Percentiles rank a stretch among this genome's conserved stretches.
These are phyloP conservation scores for Oxyruncus cristatus DNA, from an alignment of 2,113 vertebrate species.

Conservation along the genomic window DNA sequence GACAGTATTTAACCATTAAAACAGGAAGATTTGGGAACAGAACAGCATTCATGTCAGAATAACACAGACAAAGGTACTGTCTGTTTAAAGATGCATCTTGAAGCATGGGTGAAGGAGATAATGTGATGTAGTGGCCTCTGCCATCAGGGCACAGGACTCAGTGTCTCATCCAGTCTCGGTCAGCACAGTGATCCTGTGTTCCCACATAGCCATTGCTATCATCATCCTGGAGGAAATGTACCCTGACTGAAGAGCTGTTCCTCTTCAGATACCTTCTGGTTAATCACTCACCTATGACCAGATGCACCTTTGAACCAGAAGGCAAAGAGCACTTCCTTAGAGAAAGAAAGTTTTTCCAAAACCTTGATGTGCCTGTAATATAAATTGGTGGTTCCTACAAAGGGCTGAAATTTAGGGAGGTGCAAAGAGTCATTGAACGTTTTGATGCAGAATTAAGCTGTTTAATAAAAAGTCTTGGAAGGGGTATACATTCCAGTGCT, in stretches of 20 bases:
- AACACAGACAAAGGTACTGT: neutral
- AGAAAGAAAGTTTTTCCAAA: neutral
- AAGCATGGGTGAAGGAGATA: neutral
- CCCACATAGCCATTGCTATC: fast-evolving
- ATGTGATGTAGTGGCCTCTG: neutral
- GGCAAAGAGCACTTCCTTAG: neutral
- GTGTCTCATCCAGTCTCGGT: neutral
- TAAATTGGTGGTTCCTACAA: neutral
- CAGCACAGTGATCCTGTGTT: neutral
- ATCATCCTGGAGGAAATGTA: neutral
- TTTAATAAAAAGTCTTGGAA: neutral
- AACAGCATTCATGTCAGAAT: neutral
- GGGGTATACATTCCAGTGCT: neutral
- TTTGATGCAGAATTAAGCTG: neutral
- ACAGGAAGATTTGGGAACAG: neutral
- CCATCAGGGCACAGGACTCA: neutral
- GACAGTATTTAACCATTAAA: neutral
- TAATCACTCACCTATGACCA: neutral
- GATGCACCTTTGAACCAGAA: neutral
- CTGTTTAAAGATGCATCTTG: neutral
- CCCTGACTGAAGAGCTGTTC: neutral
- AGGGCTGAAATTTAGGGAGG: neutral
- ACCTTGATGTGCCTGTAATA: neutral
- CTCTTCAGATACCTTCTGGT: neutral
- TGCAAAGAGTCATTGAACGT: neutral